Evolutionary conservation across 2,797 vertebrate genomes (phyloP).

Genomic region (Brachymystax lenok): DNA sequence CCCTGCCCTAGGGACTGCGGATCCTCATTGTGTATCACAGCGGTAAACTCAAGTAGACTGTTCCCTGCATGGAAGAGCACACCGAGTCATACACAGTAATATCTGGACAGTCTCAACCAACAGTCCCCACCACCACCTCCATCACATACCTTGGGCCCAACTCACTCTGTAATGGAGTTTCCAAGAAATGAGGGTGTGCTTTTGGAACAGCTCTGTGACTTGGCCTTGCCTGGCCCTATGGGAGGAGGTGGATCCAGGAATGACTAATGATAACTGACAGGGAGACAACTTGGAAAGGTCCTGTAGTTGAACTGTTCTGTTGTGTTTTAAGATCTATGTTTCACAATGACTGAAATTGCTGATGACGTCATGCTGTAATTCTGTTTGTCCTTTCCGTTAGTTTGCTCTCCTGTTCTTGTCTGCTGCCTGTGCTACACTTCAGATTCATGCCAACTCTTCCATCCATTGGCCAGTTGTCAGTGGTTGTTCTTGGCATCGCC

Average conservation of each 20-base stretch:
- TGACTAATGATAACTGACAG: slow-evolving; percentile 42
- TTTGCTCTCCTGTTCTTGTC: slow-evolving; percentile 30
- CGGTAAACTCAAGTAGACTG: slow-evolving; percentile 54
- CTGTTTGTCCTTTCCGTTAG: slow-evolving; percentile 4
- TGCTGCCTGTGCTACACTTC: slow-evolving; percentile 41
- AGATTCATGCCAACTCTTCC: slow-evolving; percentile 58
- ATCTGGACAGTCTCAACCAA: slow-evolving; percentile 62
- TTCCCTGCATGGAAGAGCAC: slow-evolving; percentile 52
- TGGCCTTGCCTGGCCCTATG: slow-evolving; percentile 49
- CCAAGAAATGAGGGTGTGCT: slow-evolving; percentile 73
- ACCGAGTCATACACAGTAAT: slow-evolving; percentile 50
- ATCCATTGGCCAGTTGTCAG: slow-evolving; percentile 53
- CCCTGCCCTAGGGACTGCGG: slow-evolving; percentile 49
- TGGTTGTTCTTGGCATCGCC: slow-evolving; percentile 40
- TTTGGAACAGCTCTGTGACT: slow-evolving; percentile 56
- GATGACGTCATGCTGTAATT: slow-evolving; percentile 39
- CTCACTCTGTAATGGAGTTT: slow-evolving; percentile 65
- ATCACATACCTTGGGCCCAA: slow-evolving; percentile 63
- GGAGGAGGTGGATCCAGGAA: slow-evolving; percentile 55
- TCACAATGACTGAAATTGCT: slow-evolving; percentile 24
- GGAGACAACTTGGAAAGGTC: slow-evolving; percentile 16
- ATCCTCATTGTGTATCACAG: slow-evolving; percentile 62
- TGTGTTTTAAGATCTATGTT: slow-evolving; percentile 7
- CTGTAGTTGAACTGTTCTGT: not conserved
- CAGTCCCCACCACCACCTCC: slow-evolving; percentile 48